Base-by-base conservation (phyloP, 2,888 invertebrate species). In the Erebia ligea region DNA sequence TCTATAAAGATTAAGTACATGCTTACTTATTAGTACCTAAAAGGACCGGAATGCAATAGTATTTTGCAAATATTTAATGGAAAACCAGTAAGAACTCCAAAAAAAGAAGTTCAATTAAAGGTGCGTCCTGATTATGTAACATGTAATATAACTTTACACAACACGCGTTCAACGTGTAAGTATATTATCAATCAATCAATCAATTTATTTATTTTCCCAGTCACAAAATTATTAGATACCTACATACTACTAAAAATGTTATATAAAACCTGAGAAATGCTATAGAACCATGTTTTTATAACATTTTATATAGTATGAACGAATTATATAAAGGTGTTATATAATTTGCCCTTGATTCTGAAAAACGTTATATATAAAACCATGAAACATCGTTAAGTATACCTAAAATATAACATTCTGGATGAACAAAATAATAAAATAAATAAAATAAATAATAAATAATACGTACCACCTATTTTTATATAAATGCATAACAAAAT, bases 1-100 rank as follows among this genome's bases (percentile, higher is more conserved):
- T 62, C 62, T 62, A 48, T 48, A 48, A 48, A 62, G 62, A 48
- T 25, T 57, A 57, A 1, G 34, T 34, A 34, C 34, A n/a, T n/a
- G n/a, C n/a, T 6, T 34, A 34, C 34, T 34, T 34, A 13, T 19
- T 25, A 54, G 11, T 54, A n/a, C n/a, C n/a, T n/a, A 19, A 19
- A 54, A 17, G 17, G 19, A 10, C 2, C 10, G 17, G 17, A 54
- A 17, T 52, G 52, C 10, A 52, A 17, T 52, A 52, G 19, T 19
- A 54, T 54, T 54, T 54, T 54, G n/a, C 0, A 17, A 17, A 17
- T n/a, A 15, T 15, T 6, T 50, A 50, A 2, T 1, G 4, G 1
- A 50, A 50, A 50, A n/a, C 48, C 48, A 15, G 5, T n/a, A 45
- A 45, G 45, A 45, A 45, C 11, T 11, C 0, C 13, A 45, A 45